Percentiles rank a stretch among this genome's conserved stretches.
These are phyloP conservation scores for Cephus rjabovi DNA, from an alignment of 2,888 invertebrate genomes.

Conservation along the genomic window DNA sequence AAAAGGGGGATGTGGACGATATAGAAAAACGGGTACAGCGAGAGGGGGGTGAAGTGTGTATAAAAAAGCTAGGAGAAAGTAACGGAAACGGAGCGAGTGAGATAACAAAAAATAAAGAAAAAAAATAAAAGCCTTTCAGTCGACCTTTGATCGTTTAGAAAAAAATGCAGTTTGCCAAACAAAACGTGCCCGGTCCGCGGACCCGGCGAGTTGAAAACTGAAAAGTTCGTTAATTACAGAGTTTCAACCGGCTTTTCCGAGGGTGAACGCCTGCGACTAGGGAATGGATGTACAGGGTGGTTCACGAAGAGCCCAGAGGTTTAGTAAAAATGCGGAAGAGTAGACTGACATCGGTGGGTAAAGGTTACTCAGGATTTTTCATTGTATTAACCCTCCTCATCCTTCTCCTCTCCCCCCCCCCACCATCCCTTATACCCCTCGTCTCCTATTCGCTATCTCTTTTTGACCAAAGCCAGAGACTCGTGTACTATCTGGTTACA, in stretches of 20 bases:
- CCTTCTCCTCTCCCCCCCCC: neutral
- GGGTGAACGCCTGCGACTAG: neutral
- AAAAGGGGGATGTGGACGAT: neutral
- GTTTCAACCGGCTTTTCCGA: conserved; percentile 37
- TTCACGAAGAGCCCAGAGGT: conserved; percentile 14
- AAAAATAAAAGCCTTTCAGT: conserved; percentile 17
- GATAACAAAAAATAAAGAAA: conserved; percentile 13
- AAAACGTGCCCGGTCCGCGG: conserved; percentile 30
- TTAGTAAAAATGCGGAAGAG: conserved; percentile 14
- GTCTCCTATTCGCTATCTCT: conserved; percentile 12
- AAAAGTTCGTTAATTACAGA: conserved; percentile 55
- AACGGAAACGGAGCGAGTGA: conserved; percentile 24
- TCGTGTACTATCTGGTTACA: conserved; percentile 19
- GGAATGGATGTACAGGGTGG: neutral
- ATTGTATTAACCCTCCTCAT: conserved; percentile 10
- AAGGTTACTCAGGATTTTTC: neutral
- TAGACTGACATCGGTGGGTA: neutral
- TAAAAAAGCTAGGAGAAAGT: conserved; percentile 15
- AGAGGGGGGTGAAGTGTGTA: conserved; percentile 12
- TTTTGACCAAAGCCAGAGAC: conserved; percentile 17
- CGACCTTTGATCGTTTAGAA: conserved; percentile 48
- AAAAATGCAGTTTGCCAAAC: conserved; percentile 48
- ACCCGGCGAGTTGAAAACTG: conserved; percentile 39
- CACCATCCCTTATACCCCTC: conserved; percentile 7
- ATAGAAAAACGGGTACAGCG: neutral